Evolutionary conservation across 2,113 vertebrate genomes (phyloP).

Genomic region (Protobothrops flavoviridis): DNA sequence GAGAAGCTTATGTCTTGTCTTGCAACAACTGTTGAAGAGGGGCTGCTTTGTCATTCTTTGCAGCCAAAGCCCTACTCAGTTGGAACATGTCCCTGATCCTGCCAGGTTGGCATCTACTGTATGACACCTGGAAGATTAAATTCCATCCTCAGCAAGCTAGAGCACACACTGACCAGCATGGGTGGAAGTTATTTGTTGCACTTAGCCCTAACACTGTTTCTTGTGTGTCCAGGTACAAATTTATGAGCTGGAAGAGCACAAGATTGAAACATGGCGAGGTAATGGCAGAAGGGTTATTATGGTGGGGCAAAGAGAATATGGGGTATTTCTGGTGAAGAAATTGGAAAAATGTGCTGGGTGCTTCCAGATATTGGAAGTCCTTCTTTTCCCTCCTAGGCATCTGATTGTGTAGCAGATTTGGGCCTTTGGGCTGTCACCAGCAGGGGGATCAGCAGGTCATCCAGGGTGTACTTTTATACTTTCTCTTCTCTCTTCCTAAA

Average conservation of each 20-base stretch:
- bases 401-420: background rate
- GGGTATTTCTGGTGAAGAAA: background rate
- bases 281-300: conserved; percentile 13
- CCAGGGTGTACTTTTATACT: background rate
- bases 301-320: background rate
- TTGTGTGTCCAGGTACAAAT: conserved; percentile 86
- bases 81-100: background rate
- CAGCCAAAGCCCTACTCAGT: background rate
- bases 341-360: no score
- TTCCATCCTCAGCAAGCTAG: background rate
- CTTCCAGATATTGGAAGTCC: background rate
- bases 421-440: background rate
- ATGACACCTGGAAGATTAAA: background rate
- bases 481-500: background rate
- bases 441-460: background rate
- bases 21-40: background rate
- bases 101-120: background rate
- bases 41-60: background rate
- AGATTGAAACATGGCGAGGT: conserved; percentile 99
- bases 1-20: background rate
- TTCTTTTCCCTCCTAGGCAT: background rate
- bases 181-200: background rate
- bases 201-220: background rate
- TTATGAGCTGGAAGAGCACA: conserved; percentile 96
- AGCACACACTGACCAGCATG: background rate